phyloP scores from a whole-genome alignment of 2,113 vertebrate species.

The Callipepla squamata region DNA sequence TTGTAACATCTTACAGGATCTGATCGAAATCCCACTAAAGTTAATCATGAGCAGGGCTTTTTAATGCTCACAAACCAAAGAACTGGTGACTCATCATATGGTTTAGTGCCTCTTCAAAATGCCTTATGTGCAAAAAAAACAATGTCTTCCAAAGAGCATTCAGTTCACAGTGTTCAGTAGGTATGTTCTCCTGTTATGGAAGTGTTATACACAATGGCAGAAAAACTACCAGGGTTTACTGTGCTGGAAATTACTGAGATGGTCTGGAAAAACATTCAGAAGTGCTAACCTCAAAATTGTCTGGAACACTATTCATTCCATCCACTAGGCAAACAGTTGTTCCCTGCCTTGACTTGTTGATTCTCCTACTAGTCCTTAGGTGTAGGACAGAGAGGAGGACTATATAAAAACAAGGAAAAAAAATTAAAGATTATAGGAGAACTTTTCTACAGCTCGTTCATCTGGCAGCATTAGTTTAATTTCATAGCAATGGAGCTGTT shows the following conservation, averaged over 20 bases:
- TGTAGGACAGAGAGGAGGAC: background rate
- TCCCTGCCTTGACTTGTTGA: background rate
- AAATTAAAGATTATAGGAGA: background rate
- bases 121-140: background rate
- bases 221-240: background rate
- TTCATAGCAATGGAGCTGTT: background rate
- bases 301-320: background rate
- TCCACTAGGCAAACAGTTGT: background rate
- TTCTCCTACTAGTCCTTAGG: background rate
- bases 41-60: background rate
- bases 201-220: background rate
- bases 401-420: background rate
- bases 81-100: background rate
- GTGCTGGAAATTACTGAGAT: background rate
- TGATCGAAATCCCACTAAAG: background rate
- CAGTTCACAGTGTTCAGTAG: background rate
- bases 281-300: background rate
- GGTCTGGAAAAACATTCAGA: background rate
- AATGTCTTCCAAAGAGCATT: background rate
- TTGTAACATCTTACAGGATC: background rate
- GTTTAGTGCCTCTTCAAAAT: background rate
- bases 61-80: background rate
- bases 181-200: background rate
- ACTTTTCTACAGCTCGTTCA: background rate
- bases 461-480: background rate